Conservation (phyloP, 64 coral and sea anemone species). For the Exaiptasia diaphana region DNA sequence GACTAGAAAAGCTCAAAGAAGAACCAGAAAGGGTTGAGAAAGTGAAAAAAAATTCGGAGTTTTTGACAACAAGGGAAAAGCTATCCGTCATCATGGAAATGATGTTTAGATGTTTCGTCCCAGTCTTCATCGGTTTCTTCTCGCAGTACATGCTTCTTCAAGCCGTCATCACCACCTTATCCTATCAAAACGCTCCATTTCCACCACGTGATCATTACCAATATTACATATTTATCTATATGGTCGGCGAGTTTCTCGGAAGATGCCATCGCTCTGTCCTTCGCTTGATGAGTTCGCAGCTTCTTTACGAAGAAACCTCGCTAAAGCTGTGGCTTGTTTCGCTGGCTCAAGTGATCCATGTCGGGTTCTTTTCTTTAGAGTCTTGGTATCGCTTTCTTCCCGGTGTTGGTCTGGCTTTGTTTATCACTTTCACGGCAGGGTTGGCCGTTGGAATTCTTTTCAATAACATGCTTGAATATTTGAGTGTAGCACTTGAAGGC, state of each 20-base stretch:
- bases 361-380: conserved; percentile 69
- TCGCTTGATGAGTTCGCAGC: conserved; percentile 37
- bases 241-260: conserved; percentile 70
- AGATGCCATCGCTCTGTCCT: conserved; percentile 62
- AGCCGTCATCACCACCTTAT: conserved; percentile 72
- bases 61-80: conserved; percentile 56
- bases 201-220: conserved; percentile 84
- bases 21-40: no score
- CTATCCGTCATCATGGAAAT: conserved; percentile 55
- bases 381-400: conserved; percentile 88
- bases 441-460: conserved; percentile 64
- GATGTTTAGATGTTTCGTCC: conserved; percentile 16
- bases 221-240: conserved; percentile 72
- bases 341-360: conserved; percentile 48
- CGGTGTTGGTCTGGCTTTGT: neutral
- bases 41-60: no score
- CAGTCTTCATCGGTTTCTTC: conserved; percentile 61
- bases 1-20: no score
- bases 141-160: conserved; percentile 83
- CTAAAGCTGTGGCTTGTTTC: conserved; percentile 67
- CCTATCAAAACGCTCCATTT: conserved; percentile 77
- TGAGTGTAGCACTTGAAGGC: conserved; percentile 65
- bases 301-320: conserved; percentile 25
- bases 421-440: conserved; percentile 60
- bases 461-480: conserved; percentile 55